Base-by-base conservation (phyloP, 2,797 vertebrate genomes). In the Decapterus maruadsi region DNA sequence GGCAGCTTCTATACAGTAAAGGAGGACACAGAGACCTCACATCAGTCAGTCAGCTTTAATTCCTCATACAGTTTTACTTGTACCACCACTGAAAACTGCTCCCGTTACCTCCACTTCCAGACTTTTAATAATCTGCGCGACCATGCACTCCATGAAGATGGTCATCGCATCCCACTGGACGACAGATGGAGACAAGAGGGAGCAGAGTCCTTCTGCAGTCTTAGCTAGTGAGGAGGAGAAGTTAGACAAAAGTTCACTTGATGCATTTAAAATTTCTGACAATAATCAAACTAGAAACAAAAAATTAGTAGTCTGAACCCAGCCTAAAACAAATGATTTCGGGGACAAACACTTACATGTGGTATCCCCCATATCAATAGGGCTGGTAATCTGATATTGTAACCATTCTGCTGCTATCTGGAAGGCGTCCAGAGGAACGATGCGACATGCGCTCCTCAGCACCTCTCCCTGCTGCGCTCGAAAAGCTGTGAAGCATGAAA, bases 151-250 rank as follows among this genome's bases (percentile, higher is more conserved):
- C 1, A 96, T 94, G 92, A 98, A 99, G 89, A 97, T 95, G 0
- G 97, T 98, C 96, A 98, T 96, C 53, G 98, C 98, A 26, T 99
- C 98, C 98, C 98, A 99, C 73, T 99, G 97, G 60, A 97, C 93
- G 69, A 95, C 97, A 20, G 96, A 96, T 2, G 96, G 96, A 7
- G 97, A 99, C 77, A 97, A 95, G 68, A 97, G 93, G 78, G 96
- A 96, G 89, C 97, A 98, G 75, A 96, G 88, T 20, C 96, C 95
- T 86, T 97, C 96, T 0, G 94, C 93, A 19, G 93, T 89, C 87
- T 95, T 96, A 55, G 95, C 96, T 96, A 73, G 38, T 54, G 29
- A 59, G 4, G 45, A 6, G 62, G 9, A 42, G 14, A 48, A 36
- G 16, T 12, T 72, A 1, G 68, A 12, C 16, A 8, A 0, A 55